Percentiles rank a stretch among this genome's conserved stretches.
These are phyloP conservation scores for Mactromeris polynyma DNA, from an alignment of 2,888 invertebrate species.

Conservation along the genomic window DNA sequence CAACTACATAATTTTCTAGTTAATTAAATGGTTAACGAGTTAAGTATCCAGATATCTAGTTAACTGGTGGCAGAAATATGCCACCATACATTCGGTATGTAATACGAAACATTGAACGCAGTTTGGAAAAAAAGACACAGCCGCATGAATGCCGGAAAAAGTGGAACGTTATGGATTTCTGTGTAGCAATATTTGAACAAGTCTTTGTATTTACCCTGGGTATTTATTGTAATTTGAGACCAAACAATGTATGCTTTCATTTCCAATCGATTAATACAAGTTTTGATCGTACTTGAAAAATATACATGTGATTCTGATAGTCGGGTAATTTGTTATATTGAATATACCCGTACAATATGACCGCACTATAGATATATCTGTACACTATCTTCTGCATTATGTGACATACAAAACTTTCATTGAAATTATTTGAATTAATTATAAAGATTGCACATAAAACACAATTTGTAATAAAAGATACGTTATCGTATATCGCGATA, in stretches of 20 bases:
- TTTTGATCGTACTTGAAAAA: not conserved
- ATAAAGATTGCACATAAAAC: not conserved
- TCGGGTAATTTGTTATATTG: not conserved
- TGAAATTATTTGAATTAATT: not conserved
- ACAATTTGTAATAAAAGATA: not conserved
- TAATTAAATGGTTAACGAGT: too few species aligned
- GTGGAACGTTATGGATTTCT: not conserved
- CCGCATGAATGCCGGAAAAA: not conserved
- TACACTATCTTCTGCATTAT: not conserved
- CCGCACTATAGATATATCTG: too few species aligned
- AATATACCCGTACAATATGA: too few species aligned
- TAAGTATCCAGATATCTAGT: too few species aligned
- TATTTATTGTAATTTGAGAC: not conserved
- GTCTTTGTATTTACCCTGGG: not conserved
- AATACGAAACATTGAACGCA: too few species aligned
- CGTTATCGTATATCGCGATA: not conserved
- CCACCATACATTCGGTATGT: too few species aligned
- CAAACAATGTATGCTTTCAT: not conserved
- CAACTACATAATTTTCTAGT: too few species aligned
- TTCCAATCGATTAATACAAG: slow-evolving; percentile 1
- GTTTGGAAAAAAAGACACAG: too few species aligned
- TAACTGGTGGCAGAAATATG: too few species aligned
- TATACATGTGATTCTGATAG: not conserved
- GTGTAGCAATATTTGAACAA: not conserved
- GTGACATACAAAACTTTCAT: not conserved